Conservation (phyloP, 2,797 vertebrate genomes). For the Arvicola amphibius region DNA sequence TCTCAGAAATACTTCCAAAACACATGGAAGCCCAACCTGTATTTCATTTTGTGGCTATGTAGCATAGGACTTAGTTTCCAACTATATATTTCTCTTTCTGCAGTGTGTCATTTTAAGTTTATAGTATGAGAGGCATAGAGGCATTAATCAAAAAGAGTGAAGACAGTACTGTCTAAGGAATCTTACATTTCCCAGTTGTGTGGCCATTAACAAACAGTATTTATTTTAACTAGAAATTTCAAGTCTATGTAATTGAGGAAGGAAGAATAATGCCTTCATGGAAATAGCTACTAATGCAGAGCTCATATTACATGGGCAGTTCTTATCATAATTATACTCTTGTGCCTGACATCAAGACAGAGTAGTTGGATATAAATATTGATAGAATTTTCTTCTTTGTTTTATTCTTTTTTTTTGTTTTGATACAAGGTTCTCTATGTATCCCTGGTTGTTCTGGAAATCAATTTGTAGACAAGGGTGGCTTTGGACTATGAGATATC, state of each 20-base stretch:
- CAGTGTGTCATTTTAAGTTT: conserved; percentile 40
- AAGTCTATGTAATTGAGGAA: background rate
- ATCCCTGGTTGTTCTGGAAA: background rate
- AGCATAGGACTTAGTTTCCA: background rate
- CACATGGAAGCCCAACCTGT: conserved; percentile 32
- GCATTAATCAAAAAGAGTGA: conserved; percentile 40
- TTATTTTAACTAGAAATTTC: background rate
- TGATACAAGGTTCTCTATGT: background rate
- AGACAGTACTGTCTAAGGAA: conserved; percentile 26
- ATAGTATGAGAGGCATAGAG: conserved; percentile 8
- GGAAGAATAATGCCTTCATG: background rate
- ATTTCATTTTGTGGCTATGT: conserved; percentile 58
- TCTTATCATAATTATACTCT: background rate
- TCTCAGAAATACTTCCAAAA: conserved; percentile 49
- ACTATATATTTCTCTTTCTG: conserved; percentile 23
- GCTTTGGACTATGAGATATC: background rate
- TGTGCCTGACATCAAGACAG: background rate
- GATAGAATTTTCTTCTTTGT: background rate
- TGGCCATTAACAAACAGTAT: background rate
- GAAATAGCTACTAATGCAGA: conserved; percentile 12
- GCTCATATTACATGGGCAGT: background rate
- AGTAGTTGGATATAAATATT: background rate
- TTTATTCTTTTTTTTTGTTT: background rate
- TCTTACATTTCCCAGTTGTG: background rate
- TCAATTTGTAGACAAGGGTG: no score